Base-by-base conservation (phyloP, 1,140 invertebrate species). In the Anoplophora glabripennis region DNA sequence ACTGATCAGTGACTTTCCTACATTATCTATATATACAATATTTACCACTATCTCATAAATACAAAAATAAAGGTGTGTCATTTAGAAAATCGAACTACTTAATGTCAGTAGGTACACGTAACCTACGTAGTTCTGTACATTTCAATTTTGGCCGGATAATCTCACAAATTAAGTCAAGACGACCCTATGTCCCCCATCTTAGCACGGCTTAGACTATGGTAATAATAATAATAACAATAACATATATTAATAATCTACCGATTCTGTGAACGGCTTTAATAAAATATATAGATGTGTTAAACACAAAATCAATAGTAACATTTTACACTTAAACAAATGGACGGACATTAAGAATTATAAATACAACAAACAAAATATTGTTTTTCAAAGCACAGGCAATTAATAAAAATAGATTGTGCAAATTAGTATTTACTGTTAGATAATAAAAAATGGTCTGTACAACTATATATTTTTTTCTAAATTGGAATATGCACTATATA, bases 281-380 rank as follows among this genome's bases (percentile, higher is more conserved):
- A 68, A 68, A 68, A 68, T 68, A 68, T 68, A 68, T 68, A 66
- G 59, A 68, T 66, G 55, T 61, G 53, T 64, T 59, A 57, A 65
- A 68, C 63, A 68, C 63, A 63, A 60, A 66, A 59, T 48, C 47
- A 63, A 52, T 54, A 48, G 51, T 54, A 66, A 59, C 64, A 55
- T 49, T 21, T 42, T 62, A 61, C 35, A 47, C 38, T 41, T 42
- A 42, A 28, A 18, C 58, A 51, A 51, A 65, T 49, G 64, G 61
- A 66, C 42, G 54, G 57, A 64, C 28, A n/a, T 11, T 49, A 28
- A 28, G 21, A 28, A 28, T n/a, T 41, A 15, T 17, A 12, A 12
- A 41, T 41, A 41, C 15, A 28, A 28, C 21, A 28, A 28, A 28
- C 2, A 28, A 28, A 28, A 28, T n/a, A 28, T 2, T 28, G 5